Evolutionary conservation across 1,140 invertebrate species (phyloP).

Genomic region (Gryon sp.): DNA sequence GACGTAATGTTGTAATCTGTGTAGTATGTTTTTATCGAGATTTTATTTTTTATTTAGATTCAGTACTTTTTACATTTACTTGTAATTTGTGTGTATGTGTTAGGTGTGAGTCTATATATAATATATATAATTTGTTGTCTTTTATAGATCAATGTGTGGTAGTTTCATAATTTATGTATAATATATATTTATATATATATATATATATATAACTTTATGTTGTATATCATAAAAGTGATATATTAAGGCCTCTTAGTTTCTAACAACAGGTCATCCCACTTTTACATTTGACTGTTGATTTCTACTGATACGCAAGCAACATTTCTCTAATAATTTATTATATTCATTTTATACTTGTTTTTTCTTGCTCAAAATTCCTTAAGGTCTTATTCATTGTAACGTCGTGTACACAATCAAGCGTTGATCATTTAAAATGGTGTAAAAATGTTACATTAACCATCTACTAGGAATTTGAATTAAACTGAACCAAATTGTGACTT

Average conservation of each 20-base stretch:
- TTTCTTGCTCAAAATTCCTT: background rate
- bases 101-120: constrained; percentile 43
- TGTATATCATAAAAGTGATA: constrained; percentile 73
- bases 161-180: constrained; percentile 26
- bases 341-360: constrained; percentile 19
- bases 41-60: constrained; percentile 45
- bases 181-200: constrained; percentile 27
- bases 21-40: no score
- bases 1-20: constrained; percentile 20
- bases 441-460: no score
- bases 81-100: constrained; percentile 33
- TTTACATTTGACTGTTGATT: constrained; percentile 66
- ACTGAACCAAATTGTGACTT: constrained; percentile 13
- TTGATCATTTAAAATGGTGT: no score
- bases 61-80: constrained; percentile 48
- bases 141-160: constrained; percentile 46
- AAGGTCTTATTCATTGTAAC: no score
- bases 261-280: constrained; percentile 75
- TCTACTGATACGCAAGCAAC: constrained; percentile 61
- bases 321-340: constrained; percentile 42
- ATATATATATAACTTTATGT: constrained; percentile 41
- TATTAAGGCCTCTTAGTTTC: constrained; percentile 79
- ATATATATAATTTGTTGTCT: constrained; percentile 47
- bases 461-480: no score
- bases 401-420: constrained; percentile 24